phyloP scores from a whole-genome alignment of 2,888 invertebrate species.

The Dryomyza anilis region DNA sequence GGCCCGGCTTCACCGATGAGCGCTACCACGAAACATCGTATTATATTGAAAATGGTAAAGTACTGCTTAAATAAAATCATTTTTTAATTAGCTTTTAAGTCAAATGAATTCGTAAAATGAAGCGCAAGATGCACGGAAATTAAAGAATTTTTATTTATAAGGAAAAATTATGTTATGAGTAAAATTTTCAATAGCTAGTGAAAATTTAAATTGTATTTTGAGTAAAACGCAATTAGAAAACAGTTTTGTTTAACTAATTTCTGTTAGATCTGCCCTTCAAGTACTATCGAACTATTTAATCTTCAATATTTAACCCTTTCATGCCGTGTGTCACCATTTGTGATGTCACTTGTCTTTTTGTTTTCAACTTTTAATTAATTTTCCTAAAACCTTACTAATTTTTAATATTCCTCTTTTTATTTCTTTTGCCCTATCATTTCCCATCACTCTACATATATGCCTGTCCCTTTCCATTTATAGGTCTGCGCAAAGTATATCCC shows the following conservation, averaged over 20 bases:
- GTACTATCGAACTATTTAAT: too few relatives aligned
- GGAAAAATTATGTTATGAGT: too few relatives aligned
- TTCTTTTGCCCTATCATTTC: neutral
- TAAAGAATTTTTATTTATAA: too few relatives aligned
- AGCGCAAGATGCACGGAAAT: too few relatives aligned
- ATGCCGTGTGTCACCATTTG: neutral
- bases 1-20: slow-evolving; percentile 90
- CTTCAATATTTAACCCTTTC: neutral
- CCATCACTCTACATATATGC: neutral
- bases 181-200: too few relatives aligned
- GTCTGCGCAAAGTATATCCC: slow-evolving; percentile 93
- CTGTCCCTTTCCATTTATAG: slow-evolving; percentile 53
- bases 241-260: too few relatives aligned
- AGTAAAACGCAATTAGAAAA: too few relatives aligned
- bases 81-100: slow-evolving; percentile 11
- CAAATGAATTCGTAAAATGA: neutral
- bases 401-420: neutral
- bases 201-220: too few relatives aligned
- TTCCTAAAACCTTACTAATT: neutral
- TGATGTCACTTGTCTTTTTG: neutral
- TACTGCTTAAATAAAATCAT: too few relatives aligned
- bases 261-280: too few relatives aligned
- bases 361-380: neutral
- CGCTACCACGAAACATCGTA: slow-evolving; percentile 93
- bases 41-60: slow-evolving; percentile 94